phyloP scores from a whole-genome alignment of 2,797 vertebrate genomes.

The Monodelphis domestica region DNA sequence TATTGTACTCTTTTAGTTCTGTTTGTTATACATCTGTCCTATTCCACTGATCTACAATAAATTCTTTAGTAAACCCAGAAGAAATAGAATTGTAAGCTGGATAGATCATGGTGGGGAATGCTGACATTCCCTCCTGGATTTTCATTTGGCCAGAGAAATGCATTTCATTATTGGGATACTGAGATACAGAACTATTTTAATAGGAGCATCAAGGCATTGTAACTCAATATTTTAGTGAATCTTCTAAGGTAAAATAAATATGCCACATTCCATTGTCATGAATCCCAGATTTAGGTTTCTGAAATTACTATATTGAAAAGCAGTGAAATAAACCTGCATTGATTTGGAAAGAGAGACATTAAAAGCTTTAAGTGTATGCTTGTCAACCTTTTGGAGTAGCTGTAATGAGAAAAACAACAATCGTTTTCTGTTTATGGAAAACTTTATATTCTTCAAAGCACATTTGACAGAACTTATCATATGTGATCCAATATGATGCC shows the following conservation, averaged over 20 bases:
- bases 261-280: not conserved
- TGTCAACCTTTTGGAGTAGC: not conserved
- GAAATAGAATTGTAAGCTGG: not conserved
- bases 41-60: too few relatives aligned
- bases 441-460: not conserved
- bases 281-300: not conserved
- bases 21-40: too few relatives aligned
- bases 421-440: not conserved
- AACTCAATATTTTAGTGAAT: not conserved
- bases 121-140: not conserved
- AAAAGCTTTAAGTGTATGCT: not conserved
- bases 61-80: not conserved
- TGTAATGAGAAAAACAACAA: not conserved
- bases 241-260: not conserved
- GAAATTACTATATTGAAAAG: not conserved
- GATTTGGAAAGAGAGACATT: not conserved
- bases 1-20: too few relatives aligned
- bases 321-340: not conserved
- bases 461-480: not conserved
- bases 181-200: not conserved
- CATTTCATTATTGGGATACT: not conserved
- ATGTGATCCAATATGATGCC: not conserved
- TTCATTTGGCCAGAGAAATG: not conserved
- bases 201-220: not conserved
- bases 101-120: not conserved